Base-by-base conservation (phyloP, 2,113 vertebrate genomes). In the Prionailurus bengalensis region DNA sequence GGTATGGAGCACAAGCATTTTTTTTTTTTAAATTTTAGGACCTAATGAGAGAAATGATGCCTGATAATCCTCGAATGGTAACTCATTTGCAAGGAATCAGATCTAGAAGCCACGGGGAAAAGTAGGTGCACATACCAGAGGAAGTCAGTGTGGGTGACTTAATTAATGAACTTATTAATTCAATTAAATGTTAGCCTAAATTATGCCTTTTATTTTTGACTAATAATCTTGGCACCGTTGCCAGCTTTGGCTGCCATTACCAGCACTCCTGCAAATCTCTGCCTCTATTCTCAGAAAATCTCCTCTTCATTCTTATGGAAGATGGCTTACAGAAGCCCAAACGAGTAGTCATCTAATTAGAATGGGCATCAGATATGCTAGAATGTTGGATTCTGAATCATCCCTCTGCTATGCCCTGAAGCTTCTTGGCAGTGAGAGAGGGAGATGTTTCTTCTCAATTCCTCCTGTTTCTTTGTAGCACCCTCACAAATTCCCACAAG, bases 371-470 rank as follows among this genome's bases (percentile, higher is more conserved):
- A 80, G 11, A 80, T 21, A 68, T 33, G 70, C 14, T 82, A 76
- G 61, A 65, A 94, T 31, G 4, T 48, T 86, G 31, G 36, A 87
- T 91, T 95, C 55, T 53, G 48, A 97, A 70, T 95, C 55, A 90
- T 65, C 15, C 3, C 6, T 42, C 55, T 94, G 23, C 13, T 55
- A 29, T 66, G 65, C 7, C 14, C 39, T 89, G 91, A 90, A 82
- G 42, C 14, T 88, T 96, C 36, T 48, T 92, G 68, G n/a, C 15
- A 78, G 48, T 29, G 2, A 71, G n/a, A 19, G 23, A n/a, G 14
- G 55, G 31, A 61, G 42, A 39, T 66, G 2, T 73, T 66, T 95
- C 29, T 74, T 86, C 13, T 51, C 31, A 45, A 33, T 73, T 78
- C 12, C 53, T 82, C 76, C 92, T 45, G 10, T 80, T 94, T 95